Percentiles rank a stretch among this genome's conserved stretches.
Conservation (phyloP, 2,113 vertebrate species). For the Tiliqua scincoides region DNA sequence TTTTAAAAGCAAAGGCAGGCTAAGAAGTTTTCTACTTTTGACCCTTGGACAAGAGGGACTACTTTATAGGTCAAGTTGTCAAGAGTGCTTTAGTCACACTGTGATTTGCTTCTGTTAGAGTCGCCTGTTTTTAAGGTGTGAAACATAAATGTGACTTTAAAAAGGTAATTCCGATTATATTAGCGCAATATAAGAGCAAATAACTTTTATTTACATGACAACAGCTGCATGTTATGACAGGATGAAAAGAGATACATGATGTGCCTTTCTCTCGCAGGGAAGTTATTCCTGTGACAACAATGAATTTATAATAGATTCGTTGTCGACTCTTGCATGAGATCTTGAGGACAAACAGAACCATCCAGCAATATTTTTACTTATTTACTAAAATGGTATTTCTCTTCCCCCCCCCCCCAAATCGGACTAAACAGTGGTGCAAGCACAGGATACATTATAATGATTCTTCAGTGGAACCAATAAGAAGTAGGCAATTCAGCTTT, state of each 20-base stretch:
- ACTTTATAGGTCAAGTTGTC: conserved; percentile 31
- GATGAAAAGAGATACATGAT: conserved; percentile 48
- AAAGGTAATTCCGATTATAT: conserved; percentile 16
- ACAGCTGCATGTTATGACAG: conserved; percentile 38
- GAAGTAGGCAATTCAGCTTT: conserved; percentile 9
- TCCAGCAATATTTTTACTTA: conserved; percentile 37
- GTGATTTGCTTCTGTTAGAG: conserved; percentile 19
- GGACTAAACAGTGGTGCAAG: conserved; percentile 37
- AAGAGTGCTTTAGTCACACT: conserved; percentile 27
- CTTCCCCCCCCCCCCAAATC: conserved; percentile 3
- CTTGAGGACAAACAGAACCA: conserved; percentile 47
- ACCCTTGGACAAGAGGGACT: conserved; percentile 18
- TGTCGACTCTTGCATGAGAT: conserved; percentile 41
- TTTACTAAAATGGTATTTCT: conserved; percentile 46
- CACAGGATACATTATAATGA: neutral
- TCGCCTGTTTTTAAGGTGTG: conserved; percentile 44
- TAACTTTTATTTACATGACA: conserved; percentile 58
- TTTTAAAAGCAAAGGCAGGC: conserved; percentile 48
- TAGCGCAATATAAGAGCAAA: conserved; percentile 14
- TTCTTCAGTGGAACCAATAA: conserved; percentile 29
- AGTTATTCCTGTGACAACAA: conserved; percentile 38
- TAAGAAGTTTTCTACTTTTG: conserved; percentile 42
- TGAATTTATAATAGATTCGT: conserved; percentile 42
- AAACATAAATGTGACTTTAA: conserved; percentile 33
- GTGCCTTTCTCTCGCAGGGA: conserved; percentile 42